A percentile compares a stretch with the other conserved stretches of the same genome.
Evolutionary conservation across 2,113 vertebrate genomes (phyloP).

Genomic region (Edolisoma coerulescens): DNA sequence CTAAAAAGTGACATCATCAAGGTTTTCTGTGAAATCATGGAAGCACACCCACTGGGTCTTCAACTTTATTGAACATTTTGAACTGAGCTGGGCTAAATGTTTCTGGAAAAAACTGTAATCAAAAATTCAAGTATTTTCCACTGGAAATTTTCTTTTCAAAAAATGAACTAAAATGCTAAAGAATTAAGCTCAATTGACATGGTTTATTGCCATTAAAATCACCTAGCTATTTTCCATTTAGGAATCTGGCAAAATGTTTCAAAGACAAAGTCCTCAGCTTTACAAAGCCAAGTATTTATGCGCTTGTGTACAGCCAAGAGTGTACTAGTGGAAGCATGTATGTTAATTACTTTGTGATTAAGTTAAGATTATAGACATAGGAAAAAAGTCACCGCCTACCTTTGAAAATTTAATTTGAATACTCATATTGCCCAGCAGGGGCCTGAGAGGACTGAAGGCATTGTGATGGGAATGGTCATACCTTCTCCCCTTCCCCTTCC

Average conservation of each 20-base stretch:
- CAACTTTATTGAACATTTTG: neutral
- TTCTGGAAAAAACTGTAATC: neutral
- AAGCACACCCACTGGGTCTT: neutral
- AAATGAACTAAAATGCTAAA: neutral
- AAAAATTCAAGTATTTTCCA: neutral
- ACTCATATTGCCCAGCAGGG: neutral
- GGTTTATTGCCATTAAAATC: neutral
- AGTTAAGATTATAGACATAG: neutral
- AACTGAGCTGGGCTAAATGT: neutral
- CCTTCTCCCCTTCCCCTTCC: neutral
- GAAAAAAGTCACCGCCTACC: accelerated
- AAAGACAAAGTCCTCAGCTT: neutral
- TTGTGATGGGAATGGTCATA: neutral
- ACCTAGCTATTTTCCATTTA: neutral
- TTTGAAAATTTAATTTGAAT: neutral
- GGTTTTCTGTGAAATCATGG: neutral
- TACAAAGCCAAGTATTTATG: neutral
- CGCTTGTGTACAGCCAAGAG: neutral
- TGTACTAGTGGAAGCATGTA: neutral
- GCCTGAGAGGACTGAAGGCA: neutral
- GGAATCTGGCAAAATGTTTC: neutral
- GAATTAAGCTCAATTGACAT: neutral
- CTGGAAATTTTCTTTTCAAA: neutral
- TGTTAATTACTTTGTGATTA: neutral
- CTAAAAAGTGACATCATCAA: neutral